Conservation (phyloP, 2,113 vertebrate genomes). For the Halichoeres trimaculatus region DNA sequence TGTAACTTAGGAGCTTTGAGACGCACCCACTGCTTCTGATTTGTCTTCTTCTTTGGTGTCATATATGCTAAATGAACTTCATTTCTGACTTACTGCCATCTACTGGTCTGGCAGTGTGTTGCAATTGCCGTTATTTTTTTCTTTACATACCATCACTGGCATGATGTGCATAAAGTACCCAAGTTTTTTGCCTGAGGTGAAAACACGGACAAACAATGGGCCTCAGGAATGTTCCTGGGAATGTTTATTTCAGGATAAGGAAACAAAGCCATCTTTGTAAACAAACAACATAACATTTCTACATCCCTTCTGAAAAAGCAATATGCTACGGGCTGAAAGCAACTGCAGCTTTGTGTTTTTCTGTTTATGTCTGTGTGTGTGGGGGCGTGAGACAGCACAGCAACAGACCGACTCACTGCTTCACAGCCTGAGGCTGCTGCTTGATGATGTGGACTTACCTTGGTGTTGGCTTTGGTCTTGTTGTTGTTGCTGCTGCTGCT, state of each 20-base stretch:
- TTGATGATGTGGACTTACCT: conserved; percentile 81
- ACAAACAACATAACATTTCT: not conserved
- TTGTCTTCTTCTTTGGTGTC: too few species aligned
- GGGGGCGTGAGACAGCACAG: not conserved
- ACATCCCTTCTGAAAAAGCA: not conserved
- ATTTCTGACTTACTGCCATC: too few species aligned
- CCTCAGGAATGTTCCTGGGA: too few species aligned
- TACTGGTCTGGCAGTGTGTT: too few species aligned
- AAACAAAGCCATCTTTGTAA: not conserved
- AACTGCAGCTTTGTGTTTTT: not conserved
- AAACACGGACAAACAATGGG: too few species aligned
- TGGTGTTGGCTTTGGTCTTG: conserved; percentile 65
- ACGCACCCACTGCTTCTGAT: too few species aligned
- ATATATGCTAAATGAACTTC: too few species aligned
- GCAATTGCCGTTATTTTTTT: too few species aligned
- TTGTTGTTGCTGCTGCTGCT: conserved; percentile 62
- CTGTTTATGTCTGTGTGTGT: not conserved
- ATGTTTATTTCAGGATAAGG: not conserved
- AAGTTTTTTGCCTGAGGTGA: too few species aligned
- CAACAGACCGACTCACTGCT: not conserved
- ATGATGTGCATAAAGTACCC: not conserved
- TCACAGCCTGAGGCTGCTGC: not conserved
- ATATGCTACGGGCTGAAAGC: not conserved
- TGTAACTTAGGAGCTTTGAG: too few species aligned
- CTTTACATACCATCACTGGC: not conserved